Percentiles rank a stretch among this genome's conserved stretches.
phyloP scores from a whole-genome alignment of 1,140 invertebrate species.

The Chrysopa pallens region DNA sequence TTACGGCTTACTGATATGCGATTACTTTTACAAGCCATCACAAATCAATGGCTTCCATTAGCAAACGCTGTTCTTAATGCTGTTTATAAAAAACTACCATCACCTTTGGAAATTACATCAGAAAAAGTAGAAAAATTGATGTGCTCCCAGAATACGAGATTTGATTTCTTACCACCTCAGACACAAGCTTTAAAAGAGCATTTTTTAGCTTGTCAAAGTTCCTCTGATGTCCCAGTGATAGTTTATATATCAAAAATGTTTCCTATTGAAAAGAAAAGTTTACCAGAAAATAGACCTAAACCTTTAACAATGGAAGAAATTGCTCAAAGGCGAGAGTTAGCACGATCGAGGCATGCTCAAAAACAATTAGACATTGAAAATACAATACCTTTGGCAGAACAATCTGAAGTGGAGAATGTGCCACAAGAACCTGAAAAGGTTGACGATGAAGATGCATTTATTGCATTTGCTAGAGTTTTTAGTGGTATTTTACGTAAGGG shows the following conservation, averaged over 20 bases:
- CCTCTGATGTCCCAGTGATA: slow-evolving; percentile 52
- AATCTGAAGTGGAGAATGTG: slow-evolving; percentile 12
- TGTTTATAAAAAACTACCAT: slow-evolving; percentile 63
- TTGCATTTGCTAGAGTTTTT: slow-evolving; percentile 88
- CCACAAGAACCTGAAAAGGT: slow-evolving; percentile 11
- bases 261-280: slow-evolving; percentile 45
- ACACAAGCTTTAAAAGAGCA: slow-evolving; percentile 56
- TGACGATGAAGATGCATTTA: slow-evolving; percentile 47
- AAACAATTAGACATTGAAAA: slow-evolving; percentile 8
- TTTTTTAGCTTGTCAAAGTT: slow-evolving; percentile 53
- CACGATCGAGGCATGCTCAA: slow-evolving; percentile 20
- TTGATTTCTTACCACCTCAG: slow-evolving; percentile 47
- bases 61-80: slow-evolving; percentile 61
- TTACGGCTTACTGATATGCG: slow-evolving; percentile 58
- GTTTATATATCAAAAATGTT: slow-evolving; percentile 95
- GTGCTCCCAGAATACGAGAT: slow-evolving; percentile 44
- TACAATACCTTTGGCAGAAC: slow-evolving; percentile 10
- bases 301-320: slow-evolving; percentile 38
- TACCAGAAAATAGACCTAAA: slow-evolving; percentile 57
- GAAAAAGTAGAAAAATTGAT: slow-evolving; percentile 53
- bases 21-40: slow-evolving; percentile 61
- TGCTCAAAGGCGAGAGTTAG: slow-evolving; percentile 25
- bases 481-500: slow-evolving; percentile 70
- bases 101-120: slow-evolving; percentile 56
- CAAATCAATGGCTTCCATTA: slow-evolving; percentile 79